These are phyloP conservation scores for Clistopyga incitator DNA, from an alignment of 2,888 invertebrate species.

Conservation along the genomic window DNA sequence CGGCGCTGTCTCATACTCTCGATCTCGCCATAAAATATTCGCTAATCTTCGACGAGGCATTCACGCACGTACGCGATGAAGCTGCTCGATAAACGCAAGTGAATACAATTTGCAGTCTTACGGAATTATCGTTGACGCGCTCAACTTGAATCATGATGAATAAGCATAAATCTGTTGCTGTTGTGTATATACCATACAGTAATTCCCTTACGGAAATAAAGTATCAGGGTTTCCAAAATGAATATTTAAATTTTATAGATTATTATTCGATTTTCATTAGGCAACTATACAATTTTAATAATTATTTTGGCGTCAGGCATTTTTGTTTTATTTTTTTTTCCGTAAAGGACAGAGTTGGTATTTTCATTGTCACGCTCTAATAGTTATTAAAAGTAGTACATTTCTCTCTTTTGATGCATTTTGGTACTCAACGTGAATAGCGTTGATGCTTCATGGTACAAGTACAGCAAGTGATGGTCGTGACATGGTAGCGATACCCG, in stretches of 20 bases:
- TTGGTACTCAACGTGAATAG: not conserved
- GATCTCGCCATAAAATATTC: not conserved
- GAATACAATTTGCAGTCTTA: conserved; percentile 39
- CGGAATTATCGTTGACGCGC: conserved; percentile 26
- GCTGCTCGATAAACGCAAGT: conserved; percentile 35
- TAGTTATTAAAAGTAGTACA: conserved; percentile 27
- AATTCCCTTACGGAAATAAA: not conserved
- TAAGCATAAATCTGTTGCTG: not conserved
- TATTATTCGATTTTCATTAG: not conserved
- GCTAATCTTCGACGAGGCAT: conserved; percentile 39
- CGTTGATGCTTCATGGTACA: not conserved
- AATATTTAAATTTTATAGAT: not conserved
- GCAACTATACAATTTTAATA: conserved; percentile 27
- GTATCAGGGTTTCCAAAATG: not conserved
- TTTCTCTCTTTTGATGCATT: conserved; percentile 25
- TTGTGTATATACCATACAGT: not conserved
- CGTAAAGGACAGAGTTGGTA: not conserved
- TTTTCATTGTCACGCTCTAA: conserved; percentile 23
- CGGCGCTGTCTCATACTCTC: conserved; percentile 12
- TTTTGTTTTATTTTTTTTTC: not conserved
- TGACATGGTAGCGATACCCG: not conserved
- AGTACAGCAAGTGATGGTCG: not conserved
- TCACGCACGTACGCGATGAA: conserved; percentile 49
- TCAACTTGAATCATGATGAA: conserved; percentile 15
- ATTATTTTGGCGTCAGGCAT: conserved; percentile 9